Evolutionary conservation across 2,888 invertebrate species (phyloP), one percentile per base, ranked within the genome.

Genomic region (Calameuta pallipes): DNA sequence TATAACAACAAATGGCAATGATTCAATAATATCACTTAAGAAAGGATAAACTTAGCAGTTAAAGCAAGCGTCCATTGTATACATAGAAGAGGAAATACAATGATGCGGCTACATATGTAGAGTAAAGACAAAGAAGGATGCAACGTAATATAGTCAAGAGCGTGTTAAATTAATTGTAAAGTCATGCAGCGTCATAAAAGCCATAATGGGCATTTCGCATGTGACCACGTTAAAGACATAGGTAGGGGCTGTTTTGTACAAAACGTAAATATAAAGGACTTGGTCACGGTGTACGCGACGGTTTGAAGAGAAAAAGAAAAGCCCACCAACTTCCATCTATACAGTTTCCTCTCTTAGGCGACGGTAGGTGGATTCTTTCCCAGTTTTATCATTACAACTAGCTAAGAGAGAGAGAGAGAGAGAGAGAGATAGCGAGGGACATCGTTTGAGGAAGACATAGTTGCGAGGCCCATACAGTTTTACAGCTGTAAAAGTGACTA

Each of bases 401-500:
- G 56, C 15, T 23, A 56, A 56, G 23, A 56, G 23, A 23, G 23
- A 41, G 33, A 33, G 33, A 33, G 41, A 23, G 56, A 41, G 41
- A 37, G 12, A 12, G 13, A 37, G 41, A 15, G 15, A 41, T 6
- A 41, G 41, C 4, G 6, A 41, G 41, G 15, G 6, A 6, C 41
- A 41, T 15, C 41, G 41, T 15, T 15, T 15, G 41, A 15, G 15
- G 15, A 41, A 15, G 41, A 41, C 41, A 6, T 41, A 41, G 41
- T 4, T 15, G 15, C 41, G 41, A 15, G 41, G 6, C 6, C 41
- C 41, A 41, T 15, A 81, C 82, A 83, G 80, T 85, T 88, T 87
- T 86, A 88, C 83, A 83, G 80, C 84, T 82, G 82, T 85, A 85
- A 84, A 85, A 79, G 81, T 82, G 86, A 86, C 86, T 89, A 86